These are phyloP conservation scores for Theonella swinhoei DNA, from an alignment of 37 sponge, comb jelly and placozoan species.

Conservation along the genomic window DNA sequence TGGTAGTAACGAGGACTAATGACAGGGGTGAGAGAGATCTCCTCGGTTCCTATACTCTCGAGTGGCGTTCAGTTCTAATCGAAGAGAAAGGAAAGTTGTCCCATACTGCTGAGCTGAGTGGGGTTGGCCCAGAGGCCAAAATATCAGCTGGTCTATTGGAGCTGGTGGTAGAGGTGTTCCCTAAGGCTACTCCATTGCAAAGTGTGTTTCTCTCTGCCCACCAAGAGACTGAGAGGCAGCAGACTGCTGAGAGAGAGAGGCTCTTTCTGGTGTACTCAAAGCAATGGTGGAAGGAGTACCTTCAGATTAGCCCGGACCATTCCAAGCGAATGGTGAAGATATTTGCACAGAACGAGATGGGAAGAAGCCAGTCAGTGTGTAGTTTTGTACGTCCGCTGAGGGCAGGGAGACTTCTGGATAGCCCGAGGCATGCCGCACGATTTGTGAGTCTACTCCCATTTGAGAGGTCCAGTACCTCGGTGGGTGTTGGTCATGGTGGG, in stretches of 20 bases:
- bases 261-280: slow-evolving; percentile 95
- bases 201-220: slow-evolving; percentile 62
- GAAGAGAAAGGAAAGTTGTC: slow-evolving; percentile 17
- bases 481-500: slow-evolving; percentile 44
- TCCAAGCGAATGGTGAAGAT: slow-evolving; percentile 87
- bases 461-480: slow-evolving; percentile 62
- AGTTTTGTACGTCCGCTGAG: slow-evolving; percentile 72
- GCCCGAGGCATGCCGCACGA: slow-evolving; percentile 91
- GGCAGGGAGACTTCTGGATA: slow-evolving; percentile 86
- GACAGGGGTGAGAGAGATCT: slow-evolving; percentile 40
- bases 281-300: slow-evolving; percentile 98
- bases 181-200: slow-evolving; percentile 32
- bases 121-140: slow-evolving; percentile 74
- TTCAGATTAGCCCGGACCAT: slow-evolving; percentile 75
- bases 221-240: slow-evolving; percentile 76
- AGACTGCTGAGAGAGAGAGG: slow-evolving; percentile 76
- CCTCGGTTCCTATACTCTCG: slow-evolving; percentile 68
- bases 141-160: slow-evolving; percentile 84
- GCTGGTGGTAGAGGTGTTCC: slow-evolving; percentile 62
- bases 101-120: slow-evolving; percentile 65
- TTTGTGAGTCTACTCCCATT: slow-evolving; percentile 91
- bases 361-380: slow-evolving; percentile 63
- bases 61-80: slow-evolving; percentile 76
- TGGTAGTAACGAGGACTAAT: slow-evolving; percentile 64
- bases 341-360: slow-evolving; percentile 91